phyloP scores from a whole-genome alignment of 2,888 invertebrate genomes.

The Margaritifera margaritifera region DNA sequence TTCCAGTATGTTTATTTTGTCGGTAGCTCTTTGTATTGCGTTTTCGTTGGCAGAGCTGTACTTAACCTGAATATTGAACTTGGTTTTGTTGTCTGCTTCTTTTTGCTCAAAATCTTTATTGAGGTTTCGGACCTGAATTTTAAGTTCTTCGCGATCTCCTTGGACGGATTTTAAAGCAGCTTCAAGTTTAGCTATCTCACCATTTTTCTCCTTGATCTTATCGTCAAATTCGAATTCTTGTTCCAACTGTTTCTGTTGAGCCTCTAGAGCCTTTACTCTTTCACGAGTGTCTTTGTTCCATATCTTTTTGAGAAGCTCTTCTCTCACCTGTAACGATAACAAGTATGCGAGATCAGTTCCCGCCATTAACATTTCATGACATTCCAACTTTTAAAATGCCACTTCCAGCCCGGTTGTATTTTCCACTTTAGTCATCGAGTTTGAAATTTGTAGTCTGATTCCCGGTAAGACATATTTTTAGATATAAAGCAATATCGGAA shows the following conservation, averaged over 20 bases:
- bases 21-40: slow-evolving; percentile 40
- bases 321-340: slow-evolving; percentile 30
- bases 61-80: slow-evolving; percentile 53
- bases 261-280: slow-evolving; percentile 56
- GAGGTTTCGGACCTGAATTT: slow-evolving; percentile 41
- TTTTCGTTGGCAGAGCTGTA: slow-evolving; percentile 62
- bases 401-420: too few species aligned
- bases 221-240: slow-evolving; percentile 51
- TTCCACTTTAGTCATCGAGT: too few species aligned
- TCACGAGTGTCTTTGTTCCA: slow-evolving; percentile 44
- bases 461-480: too few species aligned
- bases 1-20: slow-evolving; percentile 30
- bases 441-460: too few species aligned
- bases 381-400: too few species aligned
- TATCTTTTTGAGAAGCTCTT: slow-evolving; percentile 35
- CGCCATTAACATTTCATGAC: too few species aligned
- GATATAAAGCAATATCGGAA: too few species aligned
- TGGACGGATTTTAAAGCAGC: slow-evolving; percentile 28
- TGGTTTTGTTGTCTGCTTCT: slow-evolving; percentile 45
- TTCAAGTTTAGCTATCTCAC: slow-evolving; percentile 43
- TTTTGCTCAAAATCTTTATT: slow-evolving; percentile 38
- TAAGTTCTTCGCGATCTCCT: slow-evolving; percentile 38
- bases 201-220: slow-evolving; percentile 39
- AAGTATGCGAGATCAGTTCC: too few species aligned
- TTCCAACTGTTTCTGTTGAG: slow-evolving; percentile 56